Percentiles rank a stretch among this genome's conserved stretches.
Evolutionary conservation across 1,140 invertebrate genomes (phyloP).

Genomic region (Potamilus streckersoni): DNA sequence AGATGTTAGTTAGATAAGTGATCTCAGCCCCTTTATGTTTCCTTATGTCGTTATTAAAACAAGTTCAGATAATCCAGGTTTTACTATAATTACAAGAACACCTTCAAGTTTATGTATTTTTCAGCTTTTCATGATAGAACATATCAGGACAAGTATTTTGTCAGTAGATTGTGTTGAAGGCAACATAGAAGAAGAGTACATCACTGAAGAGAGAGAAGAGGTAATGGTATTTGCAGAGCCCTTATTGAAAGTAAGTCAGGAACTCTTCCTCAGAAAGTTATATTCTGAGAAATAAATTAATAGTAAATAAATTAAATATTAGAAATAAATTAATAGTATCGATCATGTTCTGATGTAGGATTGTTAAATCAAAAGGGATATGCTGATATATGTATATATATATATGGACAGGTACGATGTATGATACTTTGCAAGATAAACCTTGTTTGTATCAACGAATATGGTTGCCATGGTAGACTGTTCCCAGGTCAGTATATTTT

Average conservation of each 20-base stretch:
- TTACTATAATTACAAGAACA: no score
- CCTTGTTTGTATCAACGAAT: background rate
- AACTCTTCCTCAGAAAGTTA: no score
- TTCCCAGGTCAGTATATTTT: background rate
- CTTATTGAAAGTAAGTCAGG: no score
- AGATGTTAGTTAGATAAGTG: background rate
- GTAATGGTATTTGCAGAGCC: constrained; percentile 45
- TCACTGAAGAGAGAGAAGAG: constrained; percentile 67
- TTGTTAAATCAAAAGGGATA: background rate
- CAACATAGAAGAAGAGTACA: constrained; percentile 90
- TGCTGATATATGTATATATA: no score
- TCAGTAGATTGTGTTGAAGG: constrained; percentile 83
- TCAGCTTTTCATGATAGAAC: constrained; percentile 94
- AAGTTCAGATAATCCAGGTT: no score
- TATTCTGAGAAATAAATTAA: no score
- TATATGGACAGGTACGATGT: background rate
- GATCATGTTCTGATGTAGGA: no score
- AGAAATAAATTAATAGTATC: no score
- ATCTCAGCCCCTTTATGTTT: background rate
- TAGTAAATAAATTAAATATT: no score
- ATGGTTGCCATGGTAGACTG: background rate
- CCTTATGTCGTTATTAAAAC: no score
- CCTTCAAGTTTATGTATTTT: no score
- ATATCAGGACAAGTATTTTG: constrained; percentile 84
- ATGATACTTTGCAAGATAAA: background rate